phyloP scores from a whole-genome alignment of 2,113 vertebrate species.

The Sebastes fasciatus region DNA sequence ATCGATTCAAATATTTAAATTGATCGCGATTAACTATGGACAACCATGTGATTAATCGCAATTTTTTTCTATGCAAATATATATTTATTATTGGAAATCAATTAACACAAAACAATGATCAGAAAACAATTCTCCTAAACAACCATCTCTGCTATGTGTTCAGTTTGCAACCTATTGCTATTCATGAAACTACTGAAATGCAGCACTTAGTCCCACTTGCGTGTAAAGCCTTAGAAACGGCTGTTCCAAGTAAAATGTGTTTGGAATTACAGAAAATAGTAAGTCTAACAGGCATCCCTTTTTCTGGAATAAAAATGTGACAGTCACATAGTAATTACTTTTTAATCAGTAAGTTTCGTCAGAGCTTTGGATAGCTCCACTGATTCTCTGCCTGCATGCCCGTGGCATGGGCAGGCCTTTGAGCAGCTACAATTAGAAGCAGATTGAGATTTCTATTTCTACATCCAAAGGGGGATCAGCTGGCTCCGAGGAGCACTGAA shows the following conservation, averaged over 20 bases:
- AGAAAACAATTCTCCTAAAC: too few species aligned
- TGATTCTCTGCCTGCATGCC: slow-evolving; percentile 51
- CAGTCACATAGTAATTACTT: slow-evolving; percentile 53
- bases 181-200: not conserved
- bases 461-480: slow-evolving; percentile 62
- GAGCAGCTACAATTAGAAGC: slow-evolving; percentile 71
- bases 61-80: too few species aligned
- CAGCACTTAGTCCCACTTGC: not conserved
- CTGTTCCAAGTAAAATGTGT: not conserved
- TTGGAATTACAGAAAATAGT: slow-evolving; percentile 1
- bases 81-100: too few species aligned
- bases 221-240: not conserved
- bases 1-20: too few species aligned
- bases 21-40: too few species aligned
- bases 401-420: slow-evolving; percentile 52
- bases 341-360: slow-evolving; percentile 53
- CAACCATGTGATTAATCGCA: too few species aligned
- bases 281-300: not conserved
- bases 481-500: slow-evolving; percentile 59
- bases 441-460: slow-evolving; percentile 75
- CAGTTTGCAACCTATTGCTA: not conserved
- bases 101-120: too few species aligned
- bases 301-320: slow-evolving; percentile 24
- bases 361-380: slow-evolving; percentile 32
- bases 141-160: not conserved